Conservation (phyloP, 2,888 invertebrate genomes). For the Sabatieria punctata region DNA sequence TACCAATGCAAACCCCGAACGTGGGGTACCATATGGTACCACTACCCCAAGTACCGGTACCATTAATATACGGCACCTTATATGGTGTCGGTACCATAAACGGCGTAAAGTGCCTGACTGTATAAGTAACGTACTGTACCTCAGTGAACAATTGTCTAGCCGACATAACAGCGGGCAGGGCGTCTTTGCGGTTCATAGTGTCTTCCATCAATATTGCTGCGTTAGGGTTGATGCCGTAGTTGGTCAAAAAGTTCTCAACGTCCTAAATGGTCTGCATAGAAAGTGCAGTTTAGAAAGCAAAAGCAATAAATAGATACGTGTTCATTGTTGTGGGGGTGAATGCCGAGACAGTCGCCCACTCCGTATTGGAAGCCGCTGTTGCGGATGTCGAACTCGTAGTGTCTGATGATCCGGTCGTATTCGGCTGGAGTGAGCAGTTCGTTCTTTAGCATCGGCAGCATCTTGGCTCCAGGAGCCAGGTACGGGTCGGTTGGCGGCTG, state of each 20-base stretch:
- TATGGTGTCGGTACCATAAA: too few species aligned
- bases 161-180: constrained; percentile 11
- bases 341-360: constrained; percentile 15
- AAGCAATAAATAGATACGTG: too few species aligned
- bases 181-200: constrained; percentile 14
- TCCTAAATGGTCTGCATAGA: background rate
- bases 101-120: too few species aligned
- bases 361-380: constrained; percentile 12
- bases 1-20: too few species aligned
- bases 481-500: background rate
- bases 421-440: constrained; percentile 14
- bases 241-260: constrained; percentile 11
- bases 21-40: too few species aligned
- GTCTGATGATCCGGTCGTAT: constrained; percentile 16
- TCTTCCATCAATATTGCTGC: constrained; percentile 11
- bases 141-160: constrained; percentile 13
- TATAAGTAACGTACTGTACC: constrained; percentile 11
- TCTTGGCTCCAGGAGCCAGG: constrained; percentile 11
- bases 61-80: too few species aligned
- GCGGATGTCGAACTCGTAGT: constrained; percentile 15
- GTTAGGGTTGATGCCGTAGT: constrained; percentile 11
- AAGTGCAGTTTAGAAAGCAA: too few species aligned
- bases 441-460: constrained; percentile 14
- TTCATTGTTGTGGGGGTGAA: constrained; percentile 17
- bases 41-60: too few species aligned